Evolutionary conservation across 2,888 invertebrate genomes (phyloP).

Genomic region (Pimpla rufipes): DNA sequence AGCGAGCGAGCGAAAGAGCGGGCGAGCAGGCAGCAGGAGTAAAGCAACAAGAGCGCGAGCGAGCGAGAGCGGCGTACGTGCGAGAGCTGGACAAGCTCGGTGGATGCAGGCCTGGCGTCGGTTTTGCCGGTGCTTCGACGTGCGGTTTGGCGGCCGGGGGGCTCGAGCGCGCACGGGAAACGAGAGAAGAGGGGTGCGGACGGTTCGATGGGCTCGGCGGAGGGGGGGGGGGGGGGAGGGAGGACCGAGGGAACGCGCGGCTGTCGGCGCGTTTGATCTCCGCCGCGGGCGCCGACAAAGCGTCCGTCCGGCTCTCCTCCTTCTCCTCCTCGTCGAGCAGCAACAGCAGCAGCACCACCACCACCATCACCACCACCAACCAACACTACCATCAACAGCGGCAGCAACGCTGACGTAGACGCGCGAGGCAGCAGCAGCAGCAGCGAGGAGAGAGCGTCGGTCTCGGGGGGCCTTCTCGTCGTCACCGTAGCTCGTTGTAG

Average conservation of each 20-base stretch:
- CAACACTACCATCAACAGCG: too few species aligned
- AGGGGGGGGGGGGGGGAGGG: conserved; percentile 53
- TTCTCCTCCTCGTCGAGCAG: conserved; percentile 59
- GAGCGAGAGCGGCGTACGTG: conserved; percentile 24
- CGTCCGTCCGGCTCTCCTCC: conserved; percentile 78
- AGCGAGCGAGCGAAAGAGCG: conserved; percentile 52
- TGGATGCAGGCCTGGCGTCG: conserved; percentile 72
- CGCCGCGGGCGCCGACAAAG: conserved; percentile 85
- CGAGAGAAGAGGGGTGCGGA: conserved; percentile 57
- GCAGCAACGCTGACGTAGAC: conserved; percentile 68
- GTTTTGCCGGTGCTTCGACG: conserved; percentile 75
- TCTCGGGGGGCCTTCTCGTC: conserved; percentile 55
- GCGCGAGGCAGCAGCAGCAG: conserved; percentile 51
- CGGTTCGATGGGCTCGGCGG: conserved; percentile 61
- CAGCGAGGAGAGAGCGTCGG: conserved; percentile 59
- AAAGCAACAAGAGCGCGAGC: conserved; percentile 54
- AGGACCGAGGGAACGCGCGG: conserved; percentile 73
- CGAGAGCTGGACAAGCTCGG: conserved; percentile 36
- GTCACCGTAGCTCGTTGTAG: conserved; percentile 58
- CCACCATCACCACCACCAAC: too few species aligned
- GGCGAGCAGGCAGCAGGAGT: conserved; percentile 53
- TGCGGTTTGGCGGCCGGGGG: conserved; percentile 70
- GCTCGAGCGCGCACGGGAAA: conserved; percentile 60
- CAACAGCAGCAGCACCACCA: conserved; percentile 72
- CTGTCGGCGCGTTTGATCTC: conserved; percentile 83